Conservation (phyloP, 2,113 vertebrate genomes). For the Thalassoma bifasciatum region DNA sequence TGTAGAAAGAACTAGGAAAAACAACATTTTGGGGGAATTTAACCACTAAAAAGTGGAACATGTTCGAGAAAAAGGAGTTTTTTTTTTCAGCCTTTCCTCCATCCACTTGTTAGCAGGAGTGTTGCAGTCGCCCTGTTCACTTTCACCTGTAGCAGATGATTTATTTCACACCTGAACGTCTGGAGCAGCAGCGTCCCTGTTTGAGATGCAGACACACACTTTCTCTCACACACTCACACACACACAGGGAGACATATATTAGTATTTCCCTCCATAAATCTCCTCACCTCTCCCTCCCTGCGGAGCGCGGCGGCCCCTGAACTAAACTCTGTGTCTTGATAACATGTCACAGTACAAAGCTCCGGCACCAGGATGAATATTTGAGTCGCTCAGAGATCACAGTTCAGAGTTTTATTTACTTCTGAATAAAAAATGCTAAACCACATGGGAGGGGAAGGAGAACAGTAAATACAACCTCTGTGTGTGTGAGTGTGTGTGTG, state of each 20-base stretch:
- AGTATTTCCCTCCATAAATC: constrained; percentile 15
- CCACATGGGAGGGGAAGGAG: neutral
- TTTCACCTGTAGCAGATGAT: too few relatives aligned
- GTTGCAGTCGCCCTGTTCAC: too few relatives aligned
- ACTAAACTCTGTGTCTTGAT: neutral
- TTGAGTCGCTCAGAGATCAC: constrained; percentile 20
- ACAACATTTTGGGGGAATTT: too few relatives aligned
- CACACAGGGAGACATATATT: neutral
- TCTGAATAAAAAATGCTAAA: constrained; percentile 16
- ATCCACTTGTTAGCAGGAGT: too few relatives aligned
- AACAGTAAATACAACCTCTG: constrained; percentile 11
- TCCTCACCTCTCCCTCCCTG: neutral
- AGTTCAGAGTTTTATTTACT: constrained; percentile 44
- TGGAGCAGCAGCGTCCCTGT: too few relatives aligned
- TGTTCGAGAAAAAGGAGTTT: too few relatives aligned
- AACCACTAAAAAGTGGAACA: too few relatives aligned
- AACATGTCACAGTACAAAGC: neutral
- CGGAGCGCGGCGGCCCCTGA: neutral
- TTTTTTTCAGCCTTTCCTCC: too few relatives aligned
- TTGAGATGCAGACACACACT: neutral
- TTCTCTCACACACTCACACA: constrained; percentile 10
- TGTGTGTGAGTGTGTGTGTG: neutral
- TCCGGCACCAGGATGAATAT: constrained; percentile 16
- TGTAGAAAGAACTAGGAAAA: too few relatives aligned
- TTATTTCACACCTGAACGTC: too few relatives aligned